These are phyloP conservation scores for Kryptolebias marmoratus DNA, from an alignment of 2,113 vertebrate species.

Conservation along the genomic window DNA sequence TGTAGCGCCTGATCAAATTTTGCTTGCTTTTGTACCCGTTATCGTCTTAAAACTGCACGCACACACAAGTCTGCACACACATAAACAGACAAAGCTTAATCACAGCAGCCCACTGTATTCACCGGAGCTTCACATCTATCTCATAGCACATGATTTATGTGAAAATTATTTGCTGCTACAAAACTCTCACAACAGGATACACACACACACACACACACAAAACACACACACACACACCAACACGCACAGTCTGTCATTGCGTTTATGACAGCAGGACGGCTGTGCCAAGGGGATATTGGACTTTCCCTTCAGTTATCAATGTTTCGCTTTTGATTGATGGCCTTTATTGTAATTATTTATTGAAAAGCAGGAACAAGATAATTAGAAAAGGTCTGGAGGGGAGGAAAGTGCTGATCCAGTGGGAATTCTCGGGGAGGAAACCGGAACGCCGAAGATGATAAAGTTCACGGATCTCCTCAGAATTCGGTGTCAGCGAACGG, in stretches of 20 bases:
- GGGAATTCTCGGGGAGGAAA: constrained; percentile 74
- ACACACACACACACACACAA: constrained; percentile 34
- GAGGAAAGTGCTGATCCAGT: constrained; percentile 77
- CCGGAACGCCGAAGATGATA: constrained; percentile 72
- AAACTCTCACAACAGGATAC: constrained; percentile 33
- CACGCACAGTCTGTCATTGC: constrained; percentile 39
- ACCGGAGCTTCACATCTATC: constrained; percentile 59
- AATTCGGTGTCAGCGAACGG: constrained; percentile 74
- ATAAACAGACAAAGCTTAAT: constrained; percentile 56
- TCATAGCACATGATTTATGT: constrained; percentile 72
- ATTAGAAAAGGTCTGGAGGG: constrained; percentile 77
- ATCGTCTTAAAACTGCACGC: constrained; percentile 53
- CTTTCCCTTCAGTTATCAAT: constrained; percentile 78
- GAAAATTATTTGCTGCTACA: constrained; percentile 59
- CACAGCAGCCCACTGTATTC: constrained; percentile 43
- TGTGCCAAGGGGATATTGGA: constrained; percentile 70
- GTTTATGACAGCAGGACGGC: constrained; percentile 64
- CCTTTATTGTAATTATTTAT: constrained; percentile 82
- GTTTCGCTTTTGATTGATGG: constrained; percentile 79
- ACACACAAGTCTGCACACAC: not conserved
- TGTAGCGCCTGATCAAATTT: constrained; percentile 61
- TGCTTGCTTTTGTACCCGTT: constrained; percentile 56
- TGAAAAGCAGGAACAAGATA: constrained; percentile 76
- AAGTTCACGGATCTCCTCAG: constrained; percentile 78
- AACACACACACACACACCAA: constrained; percentile 24